Evolutionary conservation across 2,797 vertebrate species (phyloP).

Genomic region (Melanotaenia boesemani): DNA sequence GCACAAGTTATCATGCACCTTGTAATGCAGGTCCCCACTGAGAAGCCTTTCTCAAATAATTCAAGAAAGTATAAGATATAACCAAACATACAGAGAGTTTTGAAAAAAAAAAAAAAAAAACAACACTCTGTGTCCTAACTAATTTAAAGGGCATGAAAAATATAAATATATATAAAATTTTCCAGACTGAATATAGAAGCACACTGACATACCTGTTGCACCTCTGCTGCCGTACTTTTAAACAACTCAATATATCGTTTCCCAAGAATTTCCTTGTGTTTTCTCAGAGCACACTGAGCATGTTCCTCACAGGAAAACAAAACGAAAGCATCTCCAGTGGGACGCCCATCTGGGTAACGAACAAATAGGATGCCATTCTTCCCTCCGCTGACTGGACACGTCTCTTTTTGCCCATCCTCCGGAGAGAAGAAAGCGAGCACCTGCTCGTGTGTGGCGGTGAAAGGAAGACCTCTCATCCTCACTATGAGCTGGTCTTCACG

Average conservation of each 20-base stretch:
- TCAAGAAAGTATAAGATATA: conserved; percentile 33
- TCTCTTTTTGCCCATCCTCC: conserved; percentile 68
- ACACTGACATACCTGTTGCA: conserved; percentile 89
- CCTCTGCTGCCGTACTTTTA: conserved; percentile 96
- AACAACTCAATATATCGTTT: conserved; percentile 98
- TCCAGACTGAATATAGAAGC: background rate
- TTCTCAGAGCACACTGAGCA: conserved; percentile 93
- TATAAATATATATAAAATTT: background rate
- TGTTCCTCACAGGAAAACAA: conserved; percentile 95
- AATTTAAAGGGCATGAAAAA: background rate
- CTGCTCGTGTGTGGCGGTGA: conserved; percentile 92
- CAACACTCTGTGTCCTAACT: background rate
- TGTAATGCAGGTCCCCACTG: conserved; percentile 50
- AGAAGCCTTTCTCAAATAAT: conserved; percentile 31
- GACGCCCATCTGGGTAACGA: conserved; percentile 94
- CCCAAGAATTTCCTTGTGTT: conserved; percentile 96
- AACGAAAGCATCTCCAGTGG: conserved; percentile 96
- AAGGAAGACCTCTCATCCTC: conserved; percentile 95
- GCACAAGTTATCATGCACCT: conserved; percentile 3
- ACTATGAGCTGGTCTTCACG: conserved; percentile 96
- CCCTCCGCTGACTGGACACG: conserved; percentile 89
- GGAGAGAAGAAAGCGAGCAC: conserved; percentile 91
- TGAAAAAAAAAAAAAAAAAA: conserved; percentile 1
- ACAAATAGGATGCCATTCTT: conserved; percentile 95
- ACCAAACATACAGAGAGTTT: conserved; percentile 13